Evolutionary conservation across 2,797 vertebrate species (phyloP).

Genomic region (Mionectes olivaceus): DNA sequence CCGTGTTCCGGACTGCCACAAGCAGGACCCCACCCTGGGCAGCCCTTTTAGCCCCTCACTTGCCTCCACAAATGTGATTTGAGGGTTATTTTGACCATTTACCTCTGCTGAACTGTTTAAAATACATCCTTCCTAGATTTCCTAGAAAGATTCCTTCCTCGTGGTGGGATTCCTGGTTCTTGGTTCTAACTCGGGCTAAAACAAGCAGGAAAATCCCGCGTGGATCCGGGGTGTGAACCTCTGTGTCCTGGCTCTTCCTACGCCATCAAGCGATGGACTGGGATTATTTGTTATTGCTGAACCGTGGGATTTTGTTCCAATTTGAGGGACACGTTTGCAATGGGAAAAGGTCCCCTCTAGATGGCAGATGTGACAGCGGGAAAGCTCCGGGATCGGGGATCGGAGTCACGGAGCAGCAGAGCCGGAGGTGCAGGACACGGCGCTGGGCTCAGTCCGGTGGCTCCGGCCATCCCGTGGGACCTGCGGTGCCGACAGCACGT

Average conservation of each 20-base stretch:
- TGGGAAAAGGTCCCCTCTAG: slow-evolving; percentile 37
- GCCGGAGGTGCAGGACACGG: not conserved
- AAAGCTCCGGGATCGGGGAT: fast-evolving
- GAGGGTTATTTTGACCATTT: not conserved
- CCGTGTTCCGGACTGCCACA: fast-evolving
- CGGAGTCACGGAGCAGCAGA: fast-evolving
- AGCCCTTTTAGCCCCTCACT: fast-evolving
- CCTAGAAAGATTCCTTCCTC: not conserved
- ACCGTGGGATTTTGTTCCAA: fast-evolving
- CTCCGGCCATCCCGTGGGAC: not conserved
- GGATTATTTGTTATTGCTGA: fast-evolving
- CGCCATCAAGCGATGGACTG: fast-evolving
- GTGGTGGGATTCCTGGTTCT: fast-evolving
- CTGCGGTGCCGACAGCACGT: not conserved
- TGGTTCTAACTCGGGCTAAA: not conserved
- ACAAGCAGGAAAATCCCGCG: not conserved
- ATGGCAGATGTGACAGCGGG: slow-evolving; percentile 17
- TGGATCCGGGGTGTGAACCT: fast-evolving
- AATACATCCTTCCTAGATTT: not conserved
- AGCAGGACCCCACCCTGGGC: not conserved
- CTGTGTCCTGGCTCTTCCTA: fast-evolving
- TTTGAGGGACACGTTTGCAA: not conserved
- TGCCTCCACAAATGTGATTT: not conserved
- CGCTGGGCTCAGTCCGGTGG: not conserved
- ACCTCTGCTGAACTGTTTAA: not conserved